A percentile compares a stretch with the other conserved stretches of the same genome.
Evolutionary conservation across 2,888 invertebrate species (phyloP).

Genomic region (Biston stratarius): DNA sequence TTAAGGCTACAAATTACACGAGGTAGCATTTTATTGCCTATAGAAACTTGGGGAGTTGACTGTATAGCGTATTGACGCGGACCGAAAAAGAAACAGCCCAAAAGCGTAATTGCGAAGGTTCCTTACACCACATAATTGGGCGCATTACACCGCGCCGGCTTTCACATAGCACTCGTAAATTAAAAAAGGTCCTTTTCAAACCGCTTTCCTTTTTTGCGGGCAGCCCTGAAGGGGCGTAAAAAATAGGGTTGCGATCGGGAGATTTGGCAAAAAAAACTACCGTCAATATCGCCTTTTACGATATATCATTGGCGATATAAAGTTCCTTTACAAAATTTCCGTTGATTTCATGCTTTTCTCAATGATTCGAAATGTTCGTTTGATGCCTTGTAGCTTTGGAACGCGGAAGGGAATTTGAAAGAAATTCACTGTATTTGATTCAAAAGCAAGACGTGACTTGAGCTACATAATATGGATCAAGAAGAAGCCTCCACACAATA

Average conservation of each 20-base stretch:
- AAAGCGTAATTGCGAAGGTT: constrained; percentile 67
- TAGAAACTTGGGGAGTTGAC: constrained; percentile 42
- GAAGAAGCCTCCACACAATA: background rate
- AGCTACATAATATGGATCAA: background rate
- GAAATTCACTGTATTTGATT: background rate
- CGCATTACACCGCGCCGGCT: constrained; percentile 60
- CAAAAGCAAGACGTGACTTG: background rate
- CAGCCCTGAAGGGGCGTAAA: constrained; percentile 59
- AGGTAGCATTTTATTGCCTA: constrained; percentile 55
- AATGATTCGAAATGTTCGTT: constrained; percentile 4
- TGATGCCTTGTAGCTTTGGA: constrained; percentile 6
- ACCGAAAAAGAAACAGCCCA: constrained; percentile 57
- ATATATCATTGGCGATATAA: constrained; percentile 35
- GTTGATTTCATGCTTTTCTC: constrained; percentile 23
- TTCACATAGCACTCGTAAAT: constrained; percentile 71
- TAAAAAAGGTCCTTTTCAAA: constrained; percentile 67
- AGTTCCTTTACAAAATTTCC: constrained; percentile 21
- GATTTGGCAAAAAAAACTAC: constrained; percentile 42
- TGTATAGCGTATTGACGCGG: constrained; percentile 54
- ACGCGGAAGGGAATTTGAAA: constrained; percentile 24
- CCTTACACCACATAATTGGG: constrained; percentile 67
- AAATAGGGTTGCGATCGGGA: constrained; percentile 52
- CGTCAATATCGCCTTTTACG: constrained; percentile 46
- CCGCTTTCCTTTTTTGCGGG: constrained; percentile 63
- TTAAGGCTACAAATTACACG: constrained; percentile 68